phyloP scores from a whole-genome alignment of 2,888 invertebrate genomes.

The Cataglyphis altisquamis region DNA sequence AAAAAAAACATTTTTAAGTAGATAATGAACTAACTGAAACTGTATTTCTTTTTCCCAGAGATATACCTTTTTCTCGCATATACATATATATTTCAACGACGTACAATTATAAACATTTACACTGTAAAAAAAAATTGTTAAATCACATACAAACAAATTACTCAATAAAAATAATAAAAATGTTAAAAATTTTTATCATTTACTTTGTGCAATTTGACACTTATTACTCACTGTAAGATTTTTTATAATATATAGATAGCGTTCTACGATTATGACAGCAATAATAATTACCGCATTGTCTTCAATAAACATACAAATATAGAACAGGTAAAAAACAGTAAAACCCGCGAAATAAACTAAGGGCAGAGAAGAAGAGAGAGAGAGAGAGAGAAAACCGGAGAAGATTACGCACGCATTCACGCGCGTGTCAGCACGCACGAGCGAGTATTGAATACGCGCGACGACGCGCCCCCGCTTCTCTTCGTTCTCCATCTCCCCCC shows the following conservation, averaged over 20 bases:
- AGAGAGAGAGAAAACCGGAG: conserved; percentile 8
- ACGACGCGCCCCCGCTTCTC: conserved; percentile 11
- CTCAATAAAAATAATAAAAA: background rate
- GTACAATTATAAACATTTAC: background rate
- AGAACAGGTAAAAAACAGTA: conserved; percentile 38
- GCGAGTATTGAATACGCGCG: conserved; percentile 56
- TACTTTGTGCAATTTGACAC: background rate
- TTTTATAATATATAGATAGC: background rate
- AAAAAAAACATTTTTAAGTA: background rate
- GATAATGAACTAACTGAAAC: background rate
- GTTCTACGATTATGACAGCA: background rate
- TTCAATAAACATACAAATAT: conserved; percentile 11
- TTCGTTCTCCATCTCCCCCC: background rate
- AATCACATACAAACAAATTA: background rate
- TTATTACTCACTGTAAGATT: background rate
- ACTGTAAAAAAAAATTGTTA: background rate
- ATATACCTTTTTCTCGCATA: conserved; percentile 5
- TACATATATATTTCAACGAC: background rate
- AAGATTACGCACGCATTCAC: conserved; percentile 58
- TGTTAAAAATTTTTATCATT: background rate
- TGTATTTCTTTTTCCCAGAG: conserved; percentile 10
- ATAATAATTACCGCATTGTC: background rate
- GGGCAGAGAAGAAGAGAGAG: conserved; percentile 6
- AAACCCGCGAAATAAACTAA: conserved; percentile 22
- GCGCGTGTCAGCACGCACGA: conserved; percentile 70